phyloP scores from a whole-genome alignment of 2,888 invertebrate genomes.

The Dorcus parallelipipedus region DNA sequence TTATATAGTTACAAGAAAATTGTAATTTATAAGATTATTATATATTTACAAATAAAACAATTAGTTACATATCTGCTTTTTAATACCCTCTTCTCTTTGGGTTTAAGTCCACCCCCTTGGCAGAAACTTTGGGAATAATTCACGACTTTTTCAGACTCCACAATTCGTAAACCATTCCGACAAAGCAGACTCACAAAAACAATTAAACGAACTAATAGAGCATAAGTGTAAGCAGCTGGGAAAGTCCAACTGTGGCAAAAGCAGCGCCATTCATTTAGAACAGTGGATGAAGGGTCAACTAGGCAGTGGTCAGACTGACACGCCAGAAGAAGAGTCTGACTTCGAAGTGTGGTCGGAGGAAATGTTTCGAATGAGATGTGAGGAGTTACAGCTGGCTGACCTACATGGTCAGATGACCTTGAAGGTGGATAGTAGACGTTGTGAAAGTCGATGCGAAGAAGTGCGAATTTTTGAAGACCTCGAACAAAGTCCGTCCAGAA shows the following conservation, averaged over 20 bases:
- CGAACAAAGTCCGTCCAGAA: conserved; percentile 68
- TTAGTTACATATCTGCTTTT: conserved; percentile 45
- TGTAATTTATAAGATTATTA: conserved; percentile 38
- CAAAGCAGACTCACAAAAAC: conserved; percentile 45
- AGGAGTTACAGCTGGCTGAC: conserved; percentile 63
- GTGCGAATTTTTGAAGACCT: conserved; percentile 51
- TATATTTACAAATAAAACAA: conserved; percentile 47
- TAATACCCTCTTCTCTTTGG: conserved; percentile 33
- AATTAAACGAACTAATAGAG: conserved; percentile 60
- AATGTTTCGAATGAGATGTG: conserved; percentile 66
- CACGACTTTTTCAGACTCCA: conserved; percentile 41
- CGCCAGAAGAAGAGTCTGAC: conserved; percentile 48
- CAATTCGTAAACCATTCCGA: conserved; percentile 40
- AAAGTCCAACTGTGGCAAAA: conserved; percentile 61
- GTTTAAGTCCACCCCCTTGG: not conserved
- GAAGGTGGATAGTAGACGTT: conserved; percentile 23
- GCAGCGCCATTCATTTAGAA: conserved; percentile 71
- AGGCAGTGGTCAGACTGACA: conserved; percentile 46
- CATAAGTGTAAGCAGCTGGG: conserved; percentile 62
- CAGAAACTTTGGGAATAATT: conserved; percentile 24
- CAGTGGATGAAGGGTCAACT: conserved; percentile 79
- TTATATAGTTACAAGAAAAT: conserved; percentile 15
- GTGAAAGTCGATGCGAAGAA: conserved; percentile 49
- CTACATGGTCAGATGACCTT: conserved; percentile 33
- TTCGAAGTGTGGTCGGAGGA: conserved; percentile 71